A percentile compares a stretch with the other conserved stretches of the same genome.
These are phyloP conservation scores for Cephalotes varians DNA, from an alignment of 2,888 invertebrate species.

Conservation along the genomic window DNA sequence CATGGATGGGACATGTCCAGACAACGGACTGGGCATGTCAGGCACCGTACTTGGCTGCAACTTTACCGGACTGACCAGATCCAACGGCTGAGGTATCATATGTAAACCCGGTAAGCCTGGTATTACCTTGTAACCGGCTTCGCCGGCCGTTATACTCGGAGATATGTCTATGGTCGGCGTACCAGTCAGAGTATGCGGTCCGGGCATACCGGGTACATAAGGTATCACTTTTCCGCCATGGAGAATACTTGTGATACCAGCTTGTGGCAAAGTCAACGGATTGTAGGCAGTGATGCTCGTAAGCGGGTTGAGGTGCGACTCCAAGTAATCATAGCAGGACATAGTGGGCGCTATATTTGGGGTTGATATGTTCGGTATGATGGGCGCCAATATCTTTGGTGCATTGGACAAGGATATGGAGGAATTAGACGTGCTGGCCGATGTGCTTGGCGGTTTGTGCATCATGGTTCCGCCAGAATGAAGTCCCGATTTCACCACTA, in stretches of 20 bases:
- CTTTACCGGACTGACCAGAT: constrained; percentile 81
- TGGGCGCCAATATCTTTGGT: constrained; percentile 88
- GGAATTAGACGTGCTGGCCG: constrained; percentile 75
- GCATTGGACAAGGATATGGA: constrained; percentile 85
- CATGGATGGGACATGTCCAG: constrained; percentile 58
- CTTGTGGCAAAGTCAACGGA: constrained; percentile 89
- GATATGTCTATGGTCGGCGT: constrained; percentile 84
- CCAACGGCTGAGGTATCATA: constrained; percentile 79
- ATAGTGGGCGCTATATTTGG: constrained; percentile 87
- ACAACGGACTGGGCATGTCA: constrained; percentile 75
- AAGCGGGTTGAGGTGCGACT: constrained; percentile 87
- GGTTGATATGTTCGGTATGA: constrained; percentile 87
- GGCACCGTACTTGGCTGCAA: constrained; percentile 70
- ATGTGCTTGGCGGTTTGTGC: constrained; percentile 86
- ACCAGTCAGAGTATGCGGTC: constrained; percentile 89
- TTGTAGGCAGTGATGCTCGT: constrained; percentile 91
- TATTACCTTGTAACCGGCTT: constrained; percentile 80
- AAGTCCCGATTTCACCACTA: constrained; percentile 93
- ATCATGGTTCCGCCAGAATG: constrained; percentile 94
- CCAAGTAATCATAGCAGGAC: constrained; percentile 82
- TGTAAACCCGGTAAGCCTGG: constrained; percentile 81
- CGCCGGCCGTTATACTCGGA: constrained; percentile 72
- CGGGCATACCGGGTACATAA: constrained; percentile 95
- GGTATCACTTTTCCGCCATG: constrained; percentile 93
- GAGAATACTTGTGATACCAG: constrained; percentile 89